Percentiles rank a stretch among this genome's conserved stretches.
phyloP scores from a whole-genome alignment of 2,888 invertebrate species.

The Schizaphis graminum region DNA sequence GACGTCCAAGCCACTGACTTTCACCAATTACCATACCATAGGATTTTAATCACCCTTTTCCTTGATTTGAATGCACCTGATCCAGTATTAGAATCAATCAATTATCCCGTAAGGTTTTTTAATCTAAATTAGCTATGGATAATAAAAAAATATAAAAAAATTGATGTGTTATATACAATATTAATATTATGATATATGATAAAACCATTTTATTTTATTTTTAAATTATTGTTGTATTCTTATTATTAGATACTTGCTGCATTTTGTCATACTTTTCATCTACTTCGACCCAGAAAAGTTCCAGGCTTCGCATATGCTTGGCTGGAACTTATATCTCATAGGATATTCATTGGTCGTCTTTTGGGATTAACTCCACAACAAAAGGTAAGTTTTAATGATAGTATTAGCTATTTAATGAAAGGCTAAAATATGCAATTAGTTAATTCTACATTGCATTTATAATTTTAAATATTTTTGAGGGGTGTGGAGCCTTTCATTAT shows the following conservation, averaged over 20 bases:
- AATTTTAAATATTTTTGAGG: not conserved
- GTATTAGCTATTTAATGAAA: constrained; percentile 27
- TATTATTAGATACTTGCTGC: constrained; percentile 83
- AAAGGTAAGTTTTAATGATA: constrained; percentile 74
- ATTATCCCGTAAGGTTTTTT: constrained; percentile 75
- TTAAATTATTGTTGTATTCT: constrained; percentile 66
- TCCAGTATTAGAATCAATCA: constrained; percentile 92
- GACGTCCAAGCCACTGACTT: constrained; percentile 91
- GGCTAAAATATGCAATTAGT: not conserved
- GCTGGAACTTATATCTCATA: constrained; percentile 97
- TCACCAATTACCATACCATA: constrained; percentile 97
- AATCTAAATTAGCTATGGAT: constrained; percentile 72
- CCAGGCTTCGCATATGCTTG: constrained; percentile 99
- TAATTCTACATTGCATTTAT: not conserved
- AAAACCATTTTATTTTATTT: constrained; percentile 30
- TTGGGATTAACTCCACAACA: constrained; percentile 92
- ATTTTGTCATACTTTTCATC: constrained; percentile 95
- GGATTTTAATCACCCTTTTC: constrained; percentile 96
- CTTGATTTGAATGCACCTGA: constrained; percentile 96
- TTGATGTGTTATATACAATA: no score
- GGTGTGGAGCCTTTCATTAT: constrained; percentile 38
- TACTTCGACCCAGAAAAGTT: constrained; percentile 90
- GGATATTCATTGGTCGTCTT: constrained; percentile 94
- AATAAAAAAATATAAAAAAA: no score
- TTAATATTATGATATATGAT: no score